phyloP scores from a whole-genome alignment of 2,888 invertebrate genomes.

The Dryocosmus kuriphilus region DNA sequence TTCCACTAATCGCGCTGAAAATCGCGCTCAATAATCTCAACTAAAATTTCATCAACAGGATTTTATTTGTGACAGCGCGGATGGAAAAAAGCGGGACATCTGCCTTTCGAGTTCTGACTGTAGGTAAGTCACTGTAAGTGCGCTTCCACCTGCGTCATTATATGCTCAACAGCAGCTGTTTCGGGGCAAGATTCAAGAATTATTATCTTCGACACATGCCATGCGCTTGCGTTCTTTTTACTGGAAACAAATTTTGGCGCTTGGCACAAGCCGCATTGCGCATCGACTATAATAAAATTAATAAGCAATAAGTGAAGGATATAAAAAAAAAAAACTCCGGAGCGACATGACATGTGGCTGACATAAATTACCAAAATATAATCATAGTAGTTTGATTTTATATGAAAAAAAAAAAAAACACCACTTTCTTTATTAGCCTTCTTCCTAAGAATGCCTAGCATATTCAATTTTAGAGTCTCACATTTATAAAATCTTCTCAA shows the following conservation, averaged over 20 bases:
- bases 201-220: conserved; percentile 62
- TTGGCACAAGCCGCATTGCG: background rate
- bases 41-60: background rate
- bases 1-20: background rate
- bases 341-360: background rate
- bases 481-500: too few relatives aligned
- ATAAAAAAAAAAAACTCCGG: background rate
- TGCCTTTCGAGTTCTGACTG: conserved; percentile 57
- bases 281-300: background rate
- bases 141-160: conserved; percentile 70
- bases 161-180: conserved; percentile 69
- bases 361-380: too few relatives aligned
- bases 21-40: conserved; percentile 22
- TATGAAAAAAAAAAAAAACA: too few relatives aligned
- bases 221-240: conserved; percentile 57
- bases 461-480: too few relatives aligned
- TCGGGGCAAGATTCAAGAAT: conserved; percentile 50
- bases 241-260: conserved; percentile 20
- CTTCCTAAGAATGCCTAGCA: too few relatives aligned
- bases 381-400: too few relatives aligned
- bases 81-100: conserved; percentile 64
- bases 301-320: conserved; percentile 12
- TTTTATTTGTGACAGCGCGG: conserved; percentile 1
- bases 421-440: too few relatives aligned
- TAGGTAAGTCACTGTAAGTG: conserved; percentile 57